Base-by-base conservation (phyloP, 2,888 invertebrate species). In the Lithosia quadra region DNA sequence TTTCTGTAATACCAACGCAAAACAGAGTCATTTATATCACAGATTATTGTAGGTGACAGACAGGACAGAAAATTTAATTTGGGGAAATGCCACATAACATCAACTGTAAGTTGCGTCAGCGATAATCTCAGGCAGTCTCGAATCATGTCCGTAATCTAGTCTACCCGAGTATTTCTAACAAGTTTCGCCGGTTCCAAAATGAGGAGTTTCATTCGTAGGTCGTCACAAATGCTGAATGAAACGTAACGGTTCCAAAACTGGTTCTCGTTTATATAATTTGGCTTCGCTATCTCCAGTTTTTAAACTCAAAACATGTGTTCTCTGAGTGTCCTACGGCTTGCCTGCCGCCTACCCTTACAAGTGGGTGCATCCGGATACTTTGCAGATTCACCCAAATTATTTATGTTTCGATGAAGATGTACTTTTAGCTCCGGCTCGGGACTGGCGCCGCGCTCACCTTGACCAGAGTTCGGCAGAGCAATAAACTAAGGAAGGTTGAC, bases 371-470 rank as follows among this genome's bases (percentile, higher is more conserved):
- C 82, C 78, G 75, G 80, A 87, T 83, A 83, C 74, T 80, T 79
- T 79, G 81, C 86, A 86, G 84, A 86, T 84, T 85, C 82, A 69
- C 65, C 69, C 59, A 80, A 85, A 86, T 87, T 83, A 87, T 86
- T 87, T 83, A 83, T 77, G 80, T 85, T 85, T 84, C 78, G 77
- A 71, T 73, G 74, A 85, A 84, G 86, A 86, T 89, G 90, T 92
- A 91, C 90, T 89, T 82, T 91, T 87, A 83, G 79, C 81, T 82
- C 74, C 84, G 83, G 86, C 87, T 86, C 83, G 84, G 75, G 77
- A 62, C 82, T 78, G 91, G 89, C 91, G 91, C 88, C 87, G 76
- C 65, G 75, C 73, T 91, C 85, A 92, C 94, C 92, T 94, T 94
- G 92, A 92, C 91, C 90, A 89, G 74, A 83, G 88, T 81, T 83